Percentiles rank a stretch among this genome's conserved stretches.
Evolutionary conservation across 2,888 invertebrate genomes (phyloP).

Genomic region (Strigamia transsilvanica): DNA sequence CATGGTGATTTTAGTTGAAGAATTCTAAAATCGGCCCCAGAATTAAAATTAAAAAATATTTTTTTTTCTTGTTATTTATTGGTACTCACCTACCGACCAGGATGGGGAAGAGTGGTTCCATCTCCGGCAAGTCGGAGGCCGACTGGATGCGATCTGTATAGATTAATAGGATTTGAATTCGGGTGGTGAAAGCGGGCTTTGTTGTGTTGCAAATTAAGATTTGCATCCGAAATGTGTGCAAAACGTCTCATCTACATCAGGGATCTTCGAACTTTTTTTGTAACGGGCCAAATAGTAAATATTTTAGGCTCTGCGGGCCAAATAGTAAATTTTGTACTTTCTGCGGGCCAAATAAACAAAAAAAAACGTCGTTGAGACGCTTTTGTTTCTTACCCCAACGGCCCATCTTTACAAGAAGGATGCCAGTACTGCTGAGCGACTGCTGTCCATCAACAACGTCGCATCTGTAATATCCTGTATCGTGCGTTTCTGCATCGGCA

Average conservation of each 20-base stretch:
- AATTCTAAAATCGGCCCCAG: background rate
- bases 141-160: background rate
- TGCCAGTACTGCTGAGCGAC: conserved; percentile 68
- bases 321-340: no score
- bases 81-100: background rate
- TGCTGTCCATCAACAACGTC: conserved; percentile 68
- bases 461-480: conserved; percentile 72
- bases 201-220: no score
- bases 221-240: no score
- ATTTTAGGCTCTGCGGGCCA: no score
- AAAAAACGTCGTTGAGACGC: no score
- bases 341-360: no score
- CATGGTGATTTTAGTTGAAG: background rate
- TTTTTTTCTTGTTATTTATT: background rate
- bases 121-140: background rate
- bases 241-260: no score
- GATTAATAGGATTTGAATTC: no score
- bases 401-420: conserved; percentile 67
- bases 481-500: conserved; percentile 69
- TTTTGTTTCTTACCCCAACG: conserved; percentile 66
- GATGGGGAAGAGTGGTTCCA: background rate
- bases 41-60: background rate
- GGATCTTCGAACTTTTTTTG: no score
- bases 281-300: no score
- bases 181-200: background rate